A percentile compares a stretch with the other conserved stretches of the same genome.
Evolutionary conservation across 2,113 vertebrate genomes (phyloP).

Genomic region (Castor canadensis): DNA sequence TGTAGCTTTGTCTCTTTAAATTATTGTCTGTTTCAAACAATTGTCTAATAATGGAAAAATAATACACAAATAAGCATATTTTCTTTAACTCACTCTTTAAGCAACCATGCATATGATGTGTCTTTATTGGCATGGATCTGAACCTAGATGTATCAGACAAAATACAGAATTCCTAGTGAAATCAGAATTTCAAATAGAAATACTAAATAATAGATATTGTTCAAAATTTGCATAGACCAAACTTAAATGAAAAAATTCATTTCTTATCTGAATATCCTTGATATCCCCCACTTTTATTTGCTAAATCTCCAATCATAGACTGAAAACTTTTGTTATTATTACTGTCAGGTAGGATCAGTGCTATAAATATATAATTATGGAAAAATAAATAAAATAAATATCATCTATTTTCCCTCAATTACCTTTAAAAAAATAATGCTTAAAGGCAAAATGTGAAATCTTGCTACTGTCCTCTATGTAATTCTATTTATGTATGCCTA

Average conservation of each 20-base stretch:
- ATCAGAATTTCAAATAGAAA: neutral
- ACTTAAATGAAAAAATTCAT: neutral
- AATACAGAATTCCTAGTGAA: neutral
- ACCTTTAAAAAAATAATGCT: neutral
- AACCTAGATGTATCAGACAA: neutral
- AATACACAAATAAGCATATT: neutral
- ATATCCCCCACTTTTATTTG: neutral
- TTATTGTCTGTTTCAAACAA: neutral
- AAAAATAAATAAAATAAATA: constrained; percentile 13
- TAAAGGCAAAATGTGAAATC: neutral
- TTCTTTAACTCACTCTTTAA: neutral
- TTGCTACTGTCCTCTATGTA: neutral
- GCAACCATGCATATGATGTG: neutral
- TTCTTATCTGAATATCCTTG: neutral
- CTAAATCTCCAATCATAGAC: neutral
- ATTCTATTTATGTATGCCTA: neutral
- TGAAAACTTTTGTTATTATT: neutral
- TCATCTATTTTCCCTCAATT: neutral
- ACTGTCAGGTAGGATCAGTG: neutral
- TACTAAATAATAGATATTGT: neutral
- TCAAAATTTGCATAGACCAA: neutral
- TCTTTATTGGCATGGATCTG: neutral
- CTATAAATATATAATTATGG: constrained; percentile 15
- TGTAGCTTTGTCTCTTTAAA: neutral
- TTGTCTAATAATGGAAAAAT: neutral